These are phyloP conservation scores for Chelonoidis abingdonii DNA, from an alignment of 2,113 vertebrate genomes.

Conservation along the genomic window DNA sequence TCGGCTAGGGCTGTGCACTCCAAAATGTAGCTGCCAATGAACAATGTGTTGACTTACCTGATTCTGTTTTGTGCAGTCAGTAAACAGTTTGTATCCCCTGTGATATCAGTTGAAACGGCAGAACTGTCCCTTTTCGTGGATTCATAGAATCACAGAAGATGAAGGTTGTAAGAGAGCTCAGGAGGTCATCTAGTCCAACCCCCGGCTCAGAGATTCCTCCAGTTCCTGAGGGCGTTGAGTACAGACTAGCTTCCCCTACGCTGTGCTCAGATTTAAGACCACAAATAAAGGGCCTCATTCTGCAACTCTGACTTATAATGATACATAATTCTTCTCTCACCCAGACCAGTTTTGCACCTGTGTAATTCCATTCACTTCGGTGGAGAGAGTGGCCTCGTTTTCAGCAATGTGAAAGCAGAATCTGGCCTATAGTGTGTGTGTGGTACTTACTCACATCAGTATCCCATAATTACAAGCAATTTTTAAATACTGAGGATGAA, in stretches of 20 bases:
- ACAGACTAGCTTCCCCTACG: neutral
- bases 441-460: neutral
- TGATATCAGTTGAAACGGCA: neutral
- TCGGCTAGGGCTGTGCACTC: neutral
- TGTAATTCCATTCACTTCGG: neutral
- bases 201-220: neutral
- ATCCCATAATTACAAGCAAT: neutral
- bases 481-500: neutral
- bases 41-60: fast-evolving
- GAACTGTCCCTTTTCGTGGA: neutral
- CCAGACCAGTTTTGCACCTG: neutral
- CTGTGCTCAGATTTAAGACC: fast-evolving
- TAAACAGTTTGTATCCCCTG: fast-evolving
- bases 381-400: fast-evolving
- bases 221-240: neutral
- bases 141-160: too few relatives aligned
- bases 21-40: neutral
- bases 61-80: too few relatives aligned
- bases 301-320: neutral
- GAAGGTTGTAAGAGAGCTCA: too few relatives aligned
- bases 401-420: neutral
- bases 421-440: neutral
- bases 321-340: neutral
- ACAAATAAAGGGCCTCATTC: neutral
- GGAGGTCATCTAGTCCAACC: too few relatives aligned